Conservation (phyloP, 2,113 vertebrate species). For the Crocuta crocuta region DNA sequence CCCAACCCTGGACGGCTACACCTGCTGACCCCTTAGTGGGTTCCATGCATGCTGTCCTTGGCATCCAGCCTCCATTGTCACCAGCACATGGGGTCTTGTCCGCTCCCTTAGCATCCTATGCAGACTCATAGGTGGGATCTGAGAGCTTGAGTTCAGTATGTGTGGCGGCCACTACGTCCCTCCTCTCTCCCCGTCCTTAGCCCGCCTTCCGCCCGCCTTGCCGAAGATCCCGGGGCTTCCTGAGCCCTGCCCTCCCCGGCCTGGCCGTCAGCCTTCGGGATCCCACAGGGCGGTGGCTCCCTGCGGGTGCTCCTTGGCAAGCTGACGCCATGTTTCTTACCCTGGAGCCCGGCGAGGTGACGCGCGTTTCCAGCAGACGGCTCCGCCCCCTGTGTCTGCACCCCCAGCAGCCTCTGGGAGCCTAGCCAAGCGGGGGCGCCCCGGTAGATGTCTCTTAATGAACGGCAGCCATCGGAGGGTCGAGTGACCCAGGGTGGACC, state of each 20-base stretch:
- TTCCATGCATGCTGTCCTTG: accelerated
- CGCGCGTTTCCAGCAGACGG: accelerated
- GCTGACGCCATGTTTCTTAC: accelerated
- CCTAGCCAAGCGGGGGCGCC: neutral
- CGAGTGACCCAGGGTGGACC: neutral
- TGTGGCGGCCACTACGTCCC: accelerated
- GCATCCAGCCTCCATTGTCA: neutral
- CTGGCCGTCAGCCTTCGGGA: accelerated
- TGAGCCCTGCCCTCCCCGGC: accelerated
- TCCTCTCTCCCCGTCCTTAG: accelerated
- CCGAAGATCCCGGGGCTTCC: accelerated
- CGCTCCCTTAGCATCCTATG: neutral
- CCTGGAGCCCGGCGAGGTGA: neutral
- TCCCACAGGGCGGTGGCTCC: accelerated
- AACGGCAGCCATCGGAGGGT: neutral
- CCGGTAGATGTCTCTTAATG: neutral
- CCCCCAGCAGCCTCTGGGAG: neutral
- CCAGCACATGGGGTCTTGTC: neutral
- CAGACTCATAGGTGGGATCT: neutral
- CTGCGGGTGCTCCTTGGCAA: neutral
- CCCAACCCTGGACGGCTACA: accelerated
- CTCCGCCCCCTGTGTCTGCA: neutral
- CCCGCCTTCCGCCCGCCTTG: accelerated
- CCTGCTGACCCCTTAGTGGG: accelerated
- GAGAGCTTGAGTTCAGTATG: accelerated